Evolutionary conservation across 2,797 vertebrate genomes (phyloP), one percentile per base, ranked within the genome.

Genomic region (Sebastiscus albofasciatus): DNA sequence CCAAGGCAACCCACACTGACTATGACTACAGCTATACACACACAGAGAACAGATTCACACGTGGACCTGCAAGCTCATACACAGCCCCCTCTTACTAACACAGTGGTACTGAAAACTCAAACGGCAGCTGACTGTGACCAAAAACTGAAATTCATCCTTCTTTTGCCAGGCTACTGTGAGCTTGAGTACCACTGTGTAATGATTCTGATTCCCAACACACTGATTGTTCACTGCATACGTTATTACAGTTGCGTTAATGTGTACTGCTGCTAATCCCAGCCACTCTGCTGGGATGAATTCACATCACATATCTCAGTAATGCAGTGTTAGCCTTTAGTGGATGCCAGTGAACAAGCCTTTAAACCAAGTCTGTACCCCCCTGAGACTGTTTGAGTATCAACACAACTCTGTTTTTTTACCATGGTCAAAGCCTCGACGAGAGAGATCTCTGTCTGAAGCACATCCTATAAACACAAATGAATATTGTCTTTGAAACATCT

Each of bases 1-100:
- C 88, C 93, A 92, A 94, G 90, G 90, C 80, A 94, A 88, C 90
- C 93, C 85, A 89, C 77, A 91, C 89, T 88, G 85, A 91, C 92
- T 89, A 69, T 42, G 68, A 76, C 85, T 46, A 7, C 64, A 27
- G 39, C 24, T 20, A 67, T 2, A 29, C 62, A 46, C 61, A 16
- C 64, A 65, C 33, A 36, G 0, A 42, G 13, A 78, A 33, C 27
- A 7, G 9, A 77, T 22, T 67, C 4, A 55, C 12, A 68, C 66
- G 67, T 10, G 29, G 22, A 62, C 59, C 13, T 46, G 33, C 55
- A 33, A 10, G 36, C n/a, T 24, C 31, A 31, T 13, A 42, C 67
- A 67, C 26, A 49, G 5, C 13, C 31, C 27, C 26, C 59, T 49
- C 34, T 72, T 12, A 69, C 31, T 11, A 27, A 59, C 55, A 72